Evolutionary conservation across 2,113 vertebrate genomes (phyloP).

Genomic region (Delphinus delphis): DNA sequence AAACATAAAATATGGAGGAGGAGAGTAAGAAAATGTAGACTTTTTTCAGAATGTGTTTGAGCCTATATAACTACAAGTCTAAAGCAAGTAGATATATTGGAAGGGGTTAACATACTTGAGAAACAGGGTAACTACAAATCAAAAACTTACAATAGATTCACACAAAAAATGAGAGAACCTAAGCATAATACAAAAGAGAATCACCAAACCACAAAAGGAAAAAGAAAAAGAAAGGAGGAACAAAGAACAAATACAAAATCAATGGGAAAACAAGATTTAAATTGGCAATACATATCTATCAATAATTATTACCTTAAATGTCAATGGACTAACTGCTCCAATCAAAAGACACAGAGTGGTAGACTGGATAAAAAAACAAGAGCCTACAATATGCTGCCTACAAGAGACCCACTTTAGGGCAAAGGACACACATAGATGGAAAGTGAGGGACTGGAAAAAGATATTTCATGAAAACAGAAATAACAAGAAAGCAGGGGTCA

Average conservation of each 20-base stretch:
- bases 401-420: neutral
- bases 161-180: neutral
- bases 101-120: neutral
- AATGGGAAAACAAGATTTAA: neutral
- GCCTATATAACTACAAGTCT: neutral
- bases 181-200: neutral
- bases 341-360: neutral
- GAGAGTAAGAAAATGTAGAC: neutral
- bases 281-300: neutral
- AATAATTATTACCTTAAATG: neutral
- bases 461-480: neutral
- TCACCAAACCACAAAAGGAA: neutral
- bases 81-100: neutral
- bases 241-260: neutral
- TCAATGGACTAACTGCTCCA: neutral
- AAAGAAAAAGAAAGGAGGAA: neutral
- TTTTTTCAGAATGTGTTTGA: neutral
- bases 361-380: neutral
- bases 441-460: neutral
- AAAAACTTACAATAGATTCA: neutral
- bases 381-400: neutral
- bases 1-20: neutral
- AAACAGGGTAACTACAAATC: neutral
- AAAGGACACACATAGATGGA: neutral
- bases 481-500: neutral